Conservation (phyloP, 2,797 vertebrate genomes). For the Danio aesculapii region DNA sequence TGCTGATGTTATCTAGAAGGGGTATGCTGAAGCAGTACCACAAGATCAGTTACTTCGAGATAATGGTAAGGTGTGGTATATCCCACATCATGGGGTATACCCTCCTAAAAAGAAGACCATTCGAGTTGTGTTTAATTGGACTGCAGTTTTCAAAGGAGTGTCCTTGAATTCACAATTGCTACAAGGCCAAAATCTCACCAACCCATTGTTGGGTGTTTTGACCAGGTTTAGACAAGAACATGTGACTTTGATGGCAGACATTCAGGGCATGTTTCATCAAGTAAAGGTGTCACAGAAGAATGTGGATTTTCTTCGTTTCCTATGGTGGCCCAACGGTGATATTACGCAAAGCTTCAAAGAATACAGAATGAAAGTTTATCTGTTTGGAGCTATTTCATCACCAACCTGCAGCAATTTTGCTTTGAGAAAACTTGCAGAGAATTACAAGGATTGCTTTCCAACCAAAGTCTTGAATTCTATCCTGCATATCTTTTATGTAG, state of each 20-base stretch:
- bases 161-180: background rate
- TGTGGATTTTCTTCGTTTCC: slow-evolving; percentile 3
- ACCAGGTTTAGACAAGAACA: slow-evolving; percentile 5
- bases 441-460: slow-evolving; percentile 5
- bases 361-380: slow-evolving; percentile 4
- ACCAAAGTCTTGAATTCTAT: background rate
- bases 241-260: no score
- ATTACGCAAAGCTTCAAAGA: background rate
- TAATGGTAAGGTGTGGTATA: background rate
- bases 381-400: background rate
- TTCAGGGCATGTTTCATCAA: no score
- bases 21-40: background rate
- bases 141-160: background rate
- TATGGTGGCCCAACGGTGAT: slow-evolving; percentile 27
- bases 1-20: background rate
- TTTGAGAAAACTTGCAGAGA: background rate
- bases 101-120: slow-evolving; percentile 1
- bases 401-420: slow-evolving; percentile 8
- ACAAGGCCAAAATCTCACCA: slow-evolving; percentile 32
- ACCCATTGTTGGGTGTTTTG: slow-evolving; percentile 37
- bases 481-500: slow-evolving; percentile 24
- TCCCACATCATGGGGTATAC: slow-evolving; percentile 1
- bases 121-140: background rate
- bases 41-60: background rate
- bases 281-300: slow-evolving; percentile 13